Base-by-base conservation (phyloP, 2,113 vertebrate genomes). In the Nycticebus coucang region DNA sequence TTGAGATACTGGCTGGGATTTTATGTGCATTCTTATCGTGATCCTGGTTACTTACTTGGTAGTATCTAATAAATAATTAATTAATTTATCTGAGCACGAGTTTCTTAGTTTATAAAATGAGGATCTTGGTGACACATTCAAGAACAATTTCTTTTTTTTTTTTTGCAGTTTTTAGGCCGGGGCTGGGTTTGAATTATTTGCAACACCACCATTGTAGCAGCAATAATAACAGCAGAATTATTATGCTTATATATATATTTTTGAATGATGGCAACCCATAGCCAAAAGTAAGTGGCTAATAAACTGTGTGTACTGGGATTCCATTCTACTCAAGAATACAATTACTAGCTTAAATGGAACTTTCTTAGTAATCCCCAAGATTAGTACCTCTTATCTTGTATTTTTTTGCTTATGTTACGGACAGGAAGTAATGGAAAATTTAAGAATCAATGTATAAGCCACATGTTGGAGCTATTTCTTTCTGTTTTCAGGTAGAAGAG, bases 91-190 rank as follows among this genome's bases (percentile, higher is more conserved):
- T 88, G 87, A 85, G 11, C 5, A 89, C 55, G 90, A 84, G 22
- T 71, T 84, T 91, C 66, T 95, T 95, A 95, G 77, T 83, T 93
- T 89, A 79, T 77, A 74, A 88, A 93, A 95, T 92, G 37, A 89
- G 18, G 33, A 88, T 26, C 22, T 37, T 93, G 24, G 2, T 79
- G 1, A 30, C 57, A 35, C 19, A 75, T 81, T 87, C 55, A 90
- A 77, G 30, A 6, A 50, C 5, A 94, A 13, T 75, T 88, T 95
- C 57, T 66, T 4, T 41, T 41, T 41, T 41, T 41, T 41, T 41
- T 41, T 41, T 41, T 41, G 41, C 41, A 41, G 41, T 41, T 41
- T 41, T 41, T 41, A 41, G 41, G 41, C 41, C 5, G 41, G 41
- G 41, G 41, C 41, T 41, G 41, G 41, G 41, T 41, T 41, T 94